These are phyloP conservation scores for Limnephilus marmoratus DNA, from an alignment of 2,888 invertebrate genomes.

Conservation along the genomic window DNA sequence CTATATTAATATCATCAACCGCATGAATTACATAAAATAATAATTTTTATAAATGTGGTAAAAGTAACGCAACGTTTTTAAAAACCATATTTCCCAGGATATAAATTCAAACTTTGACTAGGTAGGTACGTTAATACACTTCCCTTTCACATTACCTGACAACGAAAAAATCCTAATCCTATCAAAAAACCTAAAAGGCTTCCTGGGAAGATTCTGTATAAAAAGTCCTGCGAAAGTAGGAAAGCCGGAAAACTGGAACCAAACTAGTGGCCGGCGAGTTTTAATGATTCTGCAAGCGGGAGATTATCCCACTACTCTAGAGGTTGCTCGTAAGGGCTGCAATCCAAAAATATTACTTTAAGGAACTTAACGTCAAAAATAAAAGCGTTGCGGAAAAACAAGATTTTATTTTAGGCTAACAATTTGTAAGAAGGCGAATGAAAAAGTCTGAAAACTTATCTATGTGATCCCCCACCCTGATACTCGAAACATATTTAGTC, in stretches of 20 bases:
- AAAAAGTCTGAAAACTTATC: background rate
- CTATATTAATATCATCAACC: no score
- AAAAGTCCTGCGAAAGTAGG: background rate
- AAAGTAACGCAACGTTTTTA: background rate
- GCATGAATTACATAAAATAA: no score
- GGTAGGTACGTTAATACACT: background rate
- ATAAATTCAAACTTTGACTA: background rate
- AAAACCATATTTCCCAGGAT: no score
- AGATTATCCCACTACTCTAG: slow-evolving; percentile 53
- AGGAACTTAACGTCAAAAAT: background rate
- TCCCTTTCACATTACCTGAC: slow-evolving; percentile 9
- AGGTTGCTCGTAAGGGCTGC: slow-evolving; percentile 9
- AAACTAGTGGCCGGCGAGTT: slow-evolving; percentile 47
- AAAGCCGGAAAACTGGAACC: background rate
- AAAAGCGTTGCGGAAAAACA: background rate
- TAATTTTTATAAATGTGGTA: background rate
- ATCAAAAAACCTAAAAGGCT: slow-evolving; percentile 8
- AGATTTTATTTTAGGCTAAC: background rate
- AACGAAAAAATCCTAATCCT: background rate
- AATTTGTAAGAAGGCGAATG: background rate
- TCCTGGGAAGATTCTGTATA: background rate
- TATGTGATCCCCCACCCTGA: background rate
- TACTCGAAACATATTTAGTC: background rate
- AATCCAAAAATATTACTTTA: slow-evolving; percentile 14
- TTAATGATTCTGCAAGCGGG: slow-evolving; percentile 57